phyloP scores from a whole-genome alignment of 1,140 invertebrate species.

The Leptinotarsa texana region DNA sequence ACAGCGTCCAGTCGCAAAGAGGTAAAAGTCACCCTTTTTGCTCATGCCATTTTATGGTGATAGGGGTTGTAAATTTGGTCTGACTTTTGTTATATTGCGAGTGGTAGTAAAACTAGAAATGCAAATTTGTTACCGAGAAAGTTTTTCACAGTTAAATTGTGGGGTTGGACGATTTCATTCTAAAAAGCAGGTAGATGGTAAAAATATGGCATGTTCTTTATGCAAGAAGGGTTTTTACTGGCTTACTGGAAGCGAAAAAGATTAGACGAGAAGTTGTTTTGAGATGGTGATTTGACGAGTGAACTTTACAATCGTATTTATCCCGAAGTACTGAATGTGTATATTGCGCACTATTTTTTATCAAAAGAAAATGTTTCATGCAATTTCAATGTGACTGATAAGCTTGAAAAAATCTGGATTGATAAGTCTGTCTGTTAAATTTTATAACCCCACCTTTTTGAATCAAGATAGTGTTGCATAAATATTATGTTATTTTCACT shows the following conservation, averaged over 20 bases:
- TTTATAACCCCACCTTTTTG: neutral
- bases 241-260: neutral
- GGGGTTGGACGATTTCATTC: constrained; percentile 14
- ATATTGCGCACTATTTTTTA: constrained; percentile 19
- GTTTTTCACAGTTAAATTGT: constrained; percentile 22
- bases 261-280: neutral
- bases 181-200: constrained; percentile 22
- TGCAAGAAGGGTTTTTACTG: constrained; percentile 21
- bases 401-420: constrained; percentile 9
- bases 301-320: neutral
- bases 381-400: constrained; percentile 15
- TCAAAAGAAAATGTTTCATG: constrained; percentile 16
- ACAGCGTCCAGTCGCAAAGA: neutral
- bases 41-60: neutral
- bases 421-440: neutral
- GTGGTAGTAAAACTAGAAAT: constrained; percentile 11
- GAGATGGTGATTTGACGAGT: neutral
- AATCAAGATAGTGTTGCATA: constrained; percentile 9
- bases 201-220: constrained; percentile 8
- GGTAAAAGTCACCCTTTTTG: neutral
- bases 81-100: constrained; percentile 4
- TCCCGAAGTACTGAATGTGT: neutral
- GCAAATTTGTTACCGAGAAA: constrained; percentile 16
- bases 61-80: constrained; percentile 22
- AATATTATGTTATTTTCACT: constrained; percentile 11